These are phyloP conservation scores for Diorhabda carinulata DNA, from an alignment of 1,140 invertebrate genomes.

Conservation along the genomic window DNA sequence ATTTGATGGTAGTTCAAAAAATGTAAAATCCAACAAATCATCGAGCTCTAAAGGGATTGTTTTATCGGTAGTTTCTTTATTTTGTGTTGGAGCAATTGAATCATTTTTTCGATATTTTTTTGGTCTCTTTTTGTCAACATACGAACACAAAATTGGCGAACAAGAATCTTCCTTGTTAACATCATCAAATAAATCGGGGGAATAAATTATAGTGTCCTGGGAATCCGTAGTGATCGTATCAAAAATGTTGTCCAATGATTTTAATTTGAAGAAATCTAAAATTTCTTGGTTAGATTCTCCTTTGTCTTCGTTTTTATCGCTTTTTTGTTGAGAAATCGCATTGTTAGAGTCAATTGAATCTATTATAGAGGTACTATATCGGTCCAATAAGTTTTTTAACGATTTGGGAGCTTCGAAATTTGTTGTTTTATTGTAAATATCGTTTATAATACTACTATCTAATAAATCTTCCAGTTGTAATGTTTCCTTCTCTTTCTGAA, in stretches of 20 bases:
- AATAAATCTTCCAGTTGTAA: conserved; percentile 16
- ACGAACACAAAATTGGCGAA: not conserved
- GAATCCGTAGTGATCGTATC: conserved; percentile 10
- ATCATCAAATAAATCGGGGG: conserved; percentile 16
- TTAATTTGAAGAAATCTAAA: conserved; percentile 14
- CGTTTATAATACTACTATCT: conserved; percentile 10
- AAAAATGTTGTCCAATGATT: conserved; percentile 9
- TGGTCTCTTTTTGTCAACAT: not conserved
- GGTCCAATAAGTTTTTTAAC: conserved; percentile 24
- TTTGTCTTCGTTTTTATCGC: not conserved
- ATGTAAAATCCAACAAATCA: conserved; percentile 36
- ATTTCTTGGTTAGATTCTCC: conserved; percentile 6
- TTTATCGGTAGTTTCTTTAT: not conserved
- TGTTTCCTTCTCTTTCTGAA: conserved; percentile 6
- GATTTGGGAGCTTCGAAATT: conserved; percentile 34
- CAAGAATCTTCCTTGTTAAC: not conserved
- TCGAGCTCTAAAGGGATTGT: conserved; percentile 10
- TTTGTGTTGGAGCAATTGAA: not conserved
- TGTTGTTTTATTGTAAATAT: conserved; percentile 23
- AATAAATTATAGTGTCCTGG: conserved; percentile 31
- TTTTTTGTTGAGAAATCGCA: not conserved
- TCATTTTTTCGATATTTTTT: not conserved
- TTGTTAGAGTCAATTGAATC: not conserved
- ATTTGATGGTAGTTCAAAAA: conserved; percentile 25
- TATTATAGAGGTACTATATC: conserved; percentile 19